A percentile compares a stretch with the other conserved stretches of the same genome.
Evolutionary conservation across 2,888 invertebrate genomes (phyloP).

Genomic region (Synanthedon tipuliformis): DNA sequence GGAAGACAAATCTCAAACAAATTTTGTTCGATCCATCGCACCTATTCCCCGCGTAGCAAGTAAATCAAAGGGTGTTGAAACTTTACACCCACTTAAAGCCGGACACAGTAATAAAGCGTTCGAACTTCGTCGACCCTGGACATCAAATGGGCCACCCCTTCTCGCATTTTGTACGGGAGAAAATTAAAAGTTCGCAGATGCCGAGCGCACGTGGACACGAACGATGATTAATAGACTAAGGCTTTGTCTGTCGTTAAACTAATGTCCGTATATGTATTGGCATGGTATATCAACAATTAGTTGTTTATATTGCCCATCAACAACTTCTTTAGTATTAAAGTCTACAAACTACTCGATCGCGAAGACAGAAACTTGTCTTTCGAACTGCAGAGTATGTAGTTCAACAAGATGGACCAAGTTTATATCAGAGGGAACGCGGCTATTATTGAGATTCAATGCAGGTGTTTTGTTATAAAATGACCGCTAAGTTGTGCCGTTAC

Average conservation of each 20-base stretch:
- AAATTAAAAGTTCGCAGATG: conserved; percentile 60
- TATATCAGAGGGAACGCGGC: conserved; percentile 3
- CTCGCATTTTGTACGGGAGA: conserved; percentile 49
- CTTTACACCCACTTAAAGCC: conserved; percentile 71
- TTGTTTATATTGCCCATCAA: neutral
- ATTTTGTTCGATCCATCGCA: conserved; percentile 43
- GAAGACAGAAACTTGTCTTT: conserved; percentile 26
- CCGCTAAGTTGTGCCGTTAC: too few species aligned
- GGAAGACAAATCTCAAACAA: conserved; percentile 49
- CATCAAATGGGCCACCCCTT: conserved; percentile 45
- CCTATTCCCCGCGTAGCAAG: conserved; percentile 58
- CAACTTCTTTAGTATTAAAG: conserved; percentile 14
- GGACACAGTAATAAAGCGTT: conserved; percentile 71
- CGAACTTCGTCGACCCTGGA: conserved; percentile 58
- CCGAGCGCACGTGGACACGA: conserved; percentile 21
- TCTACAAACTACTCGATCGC: conserved; percentile 32
- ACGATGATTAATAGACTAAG: conserved; percentile 12
- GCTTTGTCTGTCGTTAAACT: conserved; percentile 4
- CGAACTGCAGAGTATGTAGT: conserved; percentile 15
- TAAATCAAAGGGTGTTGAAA: conserved; percentile 72
- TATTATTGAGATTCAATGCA: too few species aligned
- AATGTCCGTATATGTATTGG: neutral
- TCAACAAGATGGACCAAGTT: conserved; percentile 28
- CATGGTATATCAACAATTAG: neutral
- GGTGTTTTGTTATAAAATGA: too few species aligned